These are phyloP conservation scores for Papilio xuthus DNA, from an alignment of 1,140 invertebrate species.

Conservation along the genomic window DNA sequence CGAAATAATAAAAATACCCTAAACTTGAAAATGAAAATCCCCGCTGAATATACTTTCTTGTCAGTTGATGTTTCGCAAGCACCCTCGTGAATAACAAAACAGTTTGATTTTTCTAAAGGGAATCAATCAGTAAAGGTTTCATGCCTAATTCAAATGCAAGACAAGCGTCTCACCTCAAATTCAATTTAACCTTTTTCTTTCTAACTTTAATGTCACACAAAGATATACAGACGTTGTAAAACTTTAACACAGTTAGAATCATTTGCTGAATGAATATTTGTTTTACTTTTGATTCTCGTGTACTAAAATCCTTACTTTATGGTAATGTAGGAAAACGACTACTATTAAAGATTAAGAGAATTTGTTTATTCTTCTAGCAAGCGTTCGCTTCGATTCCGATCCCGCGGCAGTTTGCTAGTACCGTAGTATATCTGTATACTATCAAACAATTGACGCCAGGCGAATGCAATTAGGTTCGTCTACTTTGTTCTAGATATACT, in stretches of 20 bases:
- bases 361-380: too few relatives aligned
- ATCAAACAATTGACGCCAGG: neutral
- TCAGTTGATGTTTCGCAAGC: constrained; percentile 21
- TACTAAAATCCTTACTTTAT: neutral
- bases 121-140: constrained; percentile 67
- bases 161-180: constrained; percentile 52
- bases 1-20: constrained; percentile 13
- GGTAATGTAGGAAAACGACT: neutral
- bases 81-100: constrained; percentile 62
- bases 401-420: too few relatives aligned
- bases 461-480: neutral
- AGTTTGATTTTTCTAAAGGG: constrained; percentile 65
- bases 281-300: neutral
- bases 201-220: constrained; percentile 10
- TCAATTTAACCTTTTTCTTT: constrained; percentile 22
- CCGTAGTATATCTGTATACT: neutral
- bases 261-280: neutral
- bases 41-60: constrained; percentile 31
- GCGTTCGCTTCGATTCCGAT: too few relatives aligned
- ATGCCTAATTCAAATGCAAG: constrained; percentile 74
- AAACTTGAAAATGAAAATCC: constrained; percentile 31
- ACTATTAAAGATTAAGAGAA: too few relatives aligned
- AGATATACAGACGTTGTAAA: constrained; percentile 5
- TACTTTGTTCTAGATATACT: neutral
- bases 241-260: neutral